These are phyloP conservation scores for Hylaea fasciaria DNA, from an alignment of 2,888 invertebrate genomes.

Conservation along the genomic window DNA sequence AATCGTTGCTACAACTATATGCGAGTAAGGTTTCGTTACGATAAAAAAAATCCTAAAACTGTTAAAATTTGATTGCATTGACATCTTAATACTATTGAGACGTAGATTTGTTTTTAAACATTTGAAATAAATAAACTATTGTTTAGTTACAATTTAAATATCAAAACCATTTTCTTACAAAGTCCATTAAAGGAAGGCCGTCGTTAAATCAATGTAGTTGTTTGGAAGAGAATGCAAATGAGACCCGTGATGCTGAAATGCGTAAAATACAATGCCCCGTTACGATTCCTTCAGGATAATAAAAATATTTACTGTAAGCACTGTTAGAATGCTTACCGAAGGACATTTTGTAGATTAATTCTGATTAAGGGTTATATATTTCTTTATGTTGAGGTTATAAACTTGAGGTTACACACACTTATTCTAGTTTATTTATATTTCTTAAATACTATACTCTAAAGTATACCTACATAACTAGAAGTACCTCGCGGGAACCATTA, in stretches of 20 bases:
- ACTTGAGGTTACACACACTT: neutral
- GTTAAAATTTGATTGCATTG: no score
- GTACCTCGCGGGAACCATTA: no score
- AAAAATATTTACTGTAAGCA: conserved; percentile 12
- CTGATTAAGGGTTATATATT: neutral
- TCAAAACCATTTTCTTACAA: neutral
- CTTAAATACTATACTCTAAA: no score
- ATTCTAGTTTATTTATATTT: no score
- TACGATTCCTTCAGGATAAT: conserved; percentile 11
- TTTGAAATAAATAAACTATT: no score
- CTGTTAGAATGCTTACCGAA: neutral
- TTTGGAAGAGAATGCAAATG: conserved; percentile 15
- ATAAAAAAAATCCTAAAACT: no score
- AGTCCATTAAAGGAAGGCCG: neutral
- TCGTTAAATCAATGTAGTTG: conserved; percentile 18
- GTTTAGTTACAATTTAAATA: neutral
- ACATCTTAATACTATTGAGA: no score
- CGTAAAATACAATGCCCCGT: conserved; percentile 14
- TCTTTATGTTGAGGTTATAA: neutral
- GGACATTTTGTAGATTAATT: neutral
- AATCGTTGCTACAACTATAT: no score
- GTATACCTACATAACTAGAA: no score
- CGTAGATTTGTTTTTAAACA: no score
- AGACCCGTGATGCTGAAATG: conserved; percentile 13
- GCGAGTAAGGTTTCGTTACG: no score